Evolutionary conservation across 2,888 invertebrate genomes (phyloP), one percentile per base, ranked within the genome.

Genomic region (Electrophaes corylata): DNA sequence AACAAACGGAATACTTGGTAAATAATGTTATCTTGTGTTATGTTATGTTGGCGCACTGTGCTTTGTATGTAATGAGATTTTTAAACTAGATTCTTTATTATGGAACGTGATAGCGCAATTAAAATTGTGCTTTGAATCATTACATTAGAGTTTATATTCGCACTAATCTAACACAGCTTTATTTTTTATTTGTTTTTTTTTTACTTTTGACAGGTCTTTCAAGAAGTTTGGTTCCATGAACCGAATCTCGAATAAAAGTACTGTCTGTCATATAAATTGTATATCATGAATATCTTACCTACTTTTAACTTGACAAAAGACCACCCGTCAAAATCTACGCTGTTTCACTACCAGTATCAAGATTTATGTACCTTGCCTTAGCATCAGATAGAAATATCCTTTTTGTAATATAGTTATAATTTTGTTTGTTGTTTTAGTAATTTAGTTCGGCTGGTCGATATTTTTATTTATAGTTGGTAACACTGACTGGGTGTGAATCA

Each of bases 391-490:
- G 23, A 31, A 18, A 37, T 18, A 16, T n/a, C n/a, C 11, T 18
- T 18, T 31, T 6, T 88, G 86, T 86, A 86, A 73, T 83, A 86
- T 87, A 87, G 78, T 76, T 69, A 73, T 75, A 78, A 81, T 73
- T 81, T 83, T 81, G 83, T 81, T 83, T 78, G 80, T 87, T 87
- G 81, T 62, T 70, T 64, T 69, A 79, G 83, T 84, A 55, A 77
- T 43, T 78, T 74, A 74, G 68, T 71, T 71, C 29, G 37, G 72
- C 72, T 73, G 75, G 70, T 75, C 76, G 67, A 66, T 64, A 66
- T 63, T 65, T 66, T 66, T 65, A 51, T 64, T 63, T 61, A 57
- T 57, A 59, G 49, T 45, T 57, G 51, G 46, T 63, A 56, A 49
- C 40, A 52, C 48, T 65, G 65, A 59, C 53, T 60, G 54, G 50